phyloP scores from a whole-genome alignment of 2,113 vertebrate species.

The Vicugna pacos region DNA sequence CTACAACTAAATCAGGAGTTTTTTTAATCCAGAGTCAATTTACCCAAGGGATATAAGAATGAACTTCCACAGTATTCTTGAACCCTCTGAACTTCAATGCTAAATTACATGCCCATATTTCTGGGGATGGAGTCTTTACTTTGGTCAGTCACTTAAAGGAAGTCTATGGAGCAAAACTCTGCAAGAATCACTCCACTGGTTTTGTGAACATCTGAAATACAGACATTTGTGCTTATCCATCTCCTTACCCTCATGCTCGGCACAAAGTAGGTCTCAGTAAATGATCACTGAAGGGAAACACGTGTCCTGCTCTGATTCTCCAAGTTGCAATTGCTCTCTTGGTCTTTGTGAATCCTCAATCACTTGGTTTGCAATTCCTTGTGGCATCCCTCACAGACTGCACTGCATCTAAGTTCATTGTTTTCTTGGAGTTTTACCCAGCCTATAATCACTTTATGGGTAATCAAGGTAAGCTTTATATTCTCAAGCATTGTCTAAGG shows the following conservation, averaged over 20 bases:
- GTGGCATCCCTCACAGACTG: background rate
- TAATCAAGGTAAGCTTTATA: background rate
- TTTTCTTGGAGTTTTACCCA: background rate
- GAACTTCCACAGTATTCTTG: background rate
- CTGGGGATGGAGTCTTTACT: background rate
- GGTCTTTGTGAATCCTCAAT: background rate
- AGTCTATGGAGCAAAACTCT: background rate
- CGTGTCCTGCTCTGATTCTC: background rate
- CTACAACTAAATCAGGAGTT: background rate
- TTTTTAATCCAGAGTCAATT: background rate
- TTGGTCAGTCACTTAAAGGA: background rate
- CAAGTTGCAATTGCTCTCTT: conserved; percentile 10
- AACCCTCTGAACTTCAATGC: background rate
- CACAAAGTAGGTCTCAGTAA: background rate
- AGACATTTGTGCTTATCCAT: background rate
- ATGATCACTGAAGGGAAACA: background rate
- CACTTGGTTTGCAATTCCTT: background rate
- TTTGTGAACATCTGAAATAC: background rate
- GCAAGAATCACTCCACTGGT: background rate
- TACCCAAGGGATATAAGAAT: background rate
- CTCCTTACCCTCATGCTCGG: background rate
- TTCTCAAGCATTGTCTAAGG: background rate
- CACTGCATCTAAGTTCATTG: background rate
- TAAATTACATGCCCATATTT: background rate
- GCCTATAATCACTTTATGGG: background rate